phyloP scores from a whole-genome alignment of 2,888 invertebrate genomes.

The Phorcus lineatus region DNA sequence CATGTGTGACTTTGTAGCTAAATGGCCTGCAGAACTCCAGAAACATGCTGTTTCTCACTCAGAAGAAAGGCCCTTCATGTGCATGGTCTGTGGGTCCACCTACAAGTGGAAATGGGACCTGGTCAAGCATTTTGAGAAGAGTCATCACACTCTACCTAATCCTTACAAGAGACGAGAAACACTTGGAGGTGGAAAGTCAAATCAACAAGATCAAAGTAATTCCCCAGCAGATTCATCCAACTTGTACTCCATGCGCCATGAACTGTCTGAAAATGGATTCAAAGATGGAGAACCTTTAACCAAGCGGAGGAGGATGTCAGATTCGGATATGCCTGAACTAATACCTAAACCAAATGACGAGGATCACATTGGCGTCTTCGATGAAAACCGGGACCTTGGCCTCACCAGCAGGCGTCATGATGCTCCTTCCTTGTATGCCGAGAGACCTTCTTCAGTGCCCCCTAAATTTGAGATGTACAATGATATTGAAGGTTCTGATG shows the following conservation, averaged over 20 bases:
- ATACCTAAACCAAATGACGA: slow-evolving; percentile 3
- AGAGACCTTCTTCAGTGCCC: slow-evolving; percentile 46
- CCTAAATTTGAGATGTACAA: slow-evolving; percentile 4
- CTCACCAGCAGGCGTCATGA: neutral
- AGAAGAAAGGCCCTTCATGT: slow-evolving; percentile 70
- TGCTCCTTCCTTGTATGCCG: slow-evolving; percentile 13
- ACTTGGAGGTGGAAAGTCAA: slow-evolving; percentile 39
- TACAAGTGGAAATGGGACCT: slow-evolving; percentile 76
- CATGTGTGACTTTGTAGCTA: slow-evolving; percentile 73
- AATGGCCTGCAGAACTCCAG: slow-evolving; percentile 73
- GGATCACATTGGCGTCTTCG: slow-evolving; percentile 3
- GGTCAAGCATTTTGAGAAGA: slow-evolving; percentile 74
- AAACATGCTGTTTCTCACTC: slow-evolving; percentile 74
- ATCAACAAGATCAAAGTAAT: slow-evolving; percentile 27
- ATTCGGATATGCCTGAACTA: slow-evolving; percentile 26
- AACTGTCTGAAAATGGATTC: too few species aligned
- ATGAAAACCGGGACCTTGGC: slow-evolving; percentile 15
- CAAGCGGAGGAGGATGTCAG: slow-evolving; percentile 14
- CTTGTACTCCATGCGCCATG: neutral
- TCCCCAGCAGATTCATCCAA: neutral
- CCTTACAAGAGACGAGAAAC: slow-evolving; percentile 71
- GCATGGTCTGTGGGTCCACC: slow-evolving; percentile 73
- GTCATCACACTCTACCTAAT: slow-evolving; percentile 71
- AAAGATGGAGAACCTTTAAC: neutral
- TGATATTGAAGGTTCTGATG: slow-evolving; percentile 27